These are phyloP conservation scores for Cheilosia grossa DNA, from an alignment of 2,888 invertebrate species.

Conservation along the genomic window DNA sequence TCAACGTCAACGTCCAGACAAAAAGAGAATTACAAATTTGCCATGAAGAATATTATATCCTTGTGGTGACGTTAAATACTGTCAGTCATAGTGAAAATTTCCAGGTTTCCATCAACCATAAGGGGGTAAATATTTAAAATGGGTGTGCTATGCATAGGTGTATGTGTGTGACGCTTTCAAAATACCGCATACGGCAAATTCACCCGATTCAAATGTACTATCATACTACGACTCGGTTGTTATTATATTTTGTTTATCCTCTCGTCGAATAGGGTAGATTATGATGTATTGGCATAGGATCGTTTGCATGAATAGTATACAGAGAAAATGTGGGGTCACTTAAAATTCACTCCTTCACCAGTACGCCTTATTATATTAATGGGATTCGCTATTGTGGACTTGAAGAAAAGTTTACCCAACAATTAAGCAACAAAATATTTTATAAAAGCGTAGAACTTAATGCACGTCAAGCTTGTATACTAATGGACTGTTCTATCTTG, in stretches of 20 bases:
- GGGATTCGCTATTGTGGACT: no score
- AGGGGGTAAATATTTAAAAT: conserved; percentile 35
- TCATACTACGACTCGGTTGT: conserved; percentile 35
- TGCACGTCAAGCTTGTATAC: no score
- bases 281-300: neutral
- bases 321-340: neutral
- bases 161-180: conserved; percentile 21
- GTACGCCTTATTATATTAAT: no score
- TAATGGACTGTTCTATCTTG: no score
- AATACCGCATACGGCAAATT: conserved; percentile 57
- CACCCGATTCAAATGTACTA: conserved; percentile 46
- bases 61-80: conserved; percentile 61
- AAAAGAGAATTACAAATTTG: conserved; percentile 64
- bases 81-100: conserved; percentile 21
- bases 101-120: neutral
- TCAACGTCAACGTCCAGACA: conserved; percentile 39
- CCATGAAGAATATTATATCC: conserved; percentile 48
- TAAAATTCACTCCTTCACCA: neutral
- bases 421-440: no score
- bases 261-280: conserved; percentile 38
- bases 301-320: neutral
- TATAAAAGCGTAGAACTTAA: no score
- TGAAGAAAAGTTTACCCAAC: no score
- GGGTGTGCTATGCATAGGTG: conserved; percentile 40
- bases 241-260: conserved; percentile 58